These are phyloP conservation scores for Ceratitis capitata DNA, from an alignment of 1,140 invertebrate genomes.

Conservation along the genomic window DNA sequence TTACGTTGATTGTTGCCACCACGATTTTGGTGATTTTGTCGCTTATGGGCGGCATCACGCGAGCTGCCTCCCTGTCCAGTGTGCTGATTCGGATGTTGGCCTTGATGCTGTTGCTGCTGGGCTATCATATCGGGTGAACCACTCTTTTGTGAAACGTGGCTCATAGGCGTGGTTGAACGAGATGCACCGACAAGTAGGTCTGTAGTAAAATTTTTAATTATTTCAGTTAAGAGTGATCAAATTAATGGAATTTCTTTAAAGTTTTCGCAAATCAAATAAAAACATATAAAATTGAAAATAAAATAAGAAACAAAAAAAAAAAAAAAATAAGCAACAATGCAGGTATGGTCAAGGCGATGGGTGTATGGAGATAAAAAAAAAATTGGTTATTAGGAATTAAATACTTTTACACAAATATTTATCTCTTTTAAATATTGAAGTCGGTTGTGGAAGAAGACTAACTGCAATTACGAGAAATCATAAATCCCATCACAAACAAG, in stretches of 20 bases:
- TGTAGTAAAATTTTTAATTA: constrained; percentile 70
- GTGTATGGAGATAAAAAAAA: background rate
- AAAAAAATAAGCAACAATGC: background rate
- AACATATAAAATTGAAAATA: background rate
- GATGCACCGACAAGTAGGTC: constrained; percentile 79
- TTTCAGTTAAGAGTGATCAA: background rate
- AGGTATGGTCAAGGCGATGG: too few relatives aligned
- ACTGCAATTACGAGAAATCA: too few relatives aligned
- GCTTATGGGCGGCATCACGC: constrained; percentile 62
- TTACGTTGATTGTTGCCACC: constrained; percentile 51
- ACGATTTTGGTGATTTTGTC: constrained; percentile 59
- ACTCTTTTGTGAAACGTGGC: constrained; percentile 76
- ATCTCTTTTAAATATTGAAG: too few relatives aligned
- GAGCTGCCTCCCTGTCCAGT: constrained; percentile 55
- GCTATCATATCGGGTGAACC: constrained; percentile 85
- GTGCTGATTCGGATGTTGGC: constrained; percentile 50
- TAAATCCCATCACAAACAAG: too few relatives aligned
- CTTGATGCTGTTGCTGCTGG: constrained; percentile 70
- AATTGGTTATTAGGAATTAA: too few relatives aligned
- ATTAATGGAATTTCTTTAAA: background rate
- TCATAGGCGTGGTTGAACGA: constrained; percentile 79
- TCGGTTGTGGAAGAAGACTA: too few relatives aligned
- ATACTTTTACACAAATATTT: too few relatives aligned
- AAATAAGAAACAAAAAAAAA: background rate
- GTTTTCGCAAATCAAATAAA: background rate